These are phyloP conservation scores for Artibeus jamaicensis DNA, from an alignment of 2,797 vertebrate species.

Conservation along the genomic window DNA sequence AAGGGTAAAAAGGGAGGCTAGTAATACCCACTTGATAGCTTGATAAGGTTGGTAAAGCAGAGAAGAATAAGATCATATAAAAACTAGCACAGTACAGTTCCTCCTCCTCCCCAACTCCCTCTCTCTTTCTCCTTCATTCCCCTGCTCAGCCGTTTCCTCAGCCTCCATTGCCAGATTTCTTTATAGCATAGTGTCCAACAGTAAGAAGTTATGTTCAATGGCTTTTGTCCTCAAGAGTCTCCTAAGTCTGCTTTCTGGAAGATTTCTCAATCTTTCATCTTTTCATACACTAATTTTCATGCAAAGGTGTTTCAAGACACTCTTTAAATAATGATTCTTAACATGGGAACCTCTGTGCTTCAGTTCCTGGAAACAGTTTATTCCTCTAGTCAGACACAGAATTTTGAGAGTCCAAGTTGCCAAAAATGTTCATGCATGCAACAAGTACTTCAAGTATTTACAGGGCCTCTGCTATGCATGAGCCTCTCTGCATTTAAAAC, in stretches of 20 bases:
- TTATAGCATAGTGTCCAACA: not conserved
- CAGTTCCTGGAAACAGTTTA: not conserved
- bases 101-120: not conserved
- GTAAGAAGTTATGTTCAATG: not conserved
- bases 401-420: not conserved
- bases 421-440: not conserved
- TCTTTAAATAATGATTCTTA: not conserved
- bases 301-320: not conserved
- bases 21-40: not conserved
- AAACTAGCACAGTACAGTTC: not conserved
- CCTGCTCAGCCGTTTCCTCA: not conserved
- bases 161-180: not conserved
- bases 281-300: not conserved
- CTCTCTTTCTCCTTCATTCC: not conserved
- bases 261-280: not conserved
- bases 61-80: not conserved
- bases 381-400: not conserved
- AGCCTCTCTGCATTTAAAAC: not conserved
- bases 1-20: not conserved
- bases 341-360: not conserved
- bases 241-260: not conserved
- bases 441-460: too few species aligned
- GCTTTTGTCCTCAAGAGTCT: not conserved
- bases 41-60: not conserved
- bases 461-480: not conserved